phyloP scores from a whole-genome alignment of 53 echinoderm and acorn worm genomes.

The Zoroaster sp. region DNA sequence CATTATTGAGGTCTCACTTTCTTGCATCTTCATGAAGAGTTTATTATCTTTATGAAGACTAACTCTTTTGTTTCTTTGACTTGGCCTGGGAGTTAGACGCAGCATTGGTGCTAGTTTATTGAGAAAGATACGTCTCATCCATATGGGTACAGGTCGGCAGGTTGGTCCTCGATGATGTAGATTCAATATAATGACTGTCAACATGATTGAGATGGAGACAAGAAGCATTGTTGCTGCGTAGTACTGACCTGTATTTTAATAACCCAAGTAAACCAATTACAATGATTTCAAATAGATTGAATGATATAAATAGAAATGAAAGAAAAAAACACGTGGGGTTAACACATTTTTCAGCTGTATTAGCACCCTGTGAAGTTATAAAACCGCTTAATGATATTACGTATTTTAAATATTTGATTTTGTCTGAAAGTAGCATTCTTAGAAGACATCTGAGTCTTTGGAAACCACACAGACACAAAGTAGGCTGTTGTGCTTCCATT shows the following conservation, averaged over 20 bases:
- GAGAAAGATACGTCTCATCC: slow-evolving; percentile 69
- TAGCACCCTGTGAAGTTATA: too few species aligned
- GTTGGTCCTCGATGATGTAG: slow-evolving; percentile 94
- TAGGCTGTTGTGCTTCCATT: too few species aligned
- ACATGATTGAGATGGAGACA: slow-evolving; percentile 90
- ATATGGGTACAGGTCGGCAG: slow-evolving; percentile 70
- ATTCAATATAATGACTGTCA: slow-evolving; percentile 88
- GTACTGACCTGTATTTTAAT: slow-evolving; percentile 77
- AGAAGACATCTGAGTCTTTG: too few species aligned
- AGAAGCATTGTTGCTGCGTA: slow-evolving; percentile 97
- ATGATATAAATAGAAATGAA: neutral
- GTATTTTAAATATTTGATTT: too few species aligned
- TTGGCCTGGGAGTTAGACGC: slow-evolving; percentile 43
- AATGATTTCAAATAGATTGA: neutral
- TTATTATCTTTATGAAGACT: slow-evolving; percentile 12
- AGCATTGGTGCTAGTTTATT: slow-evolving; percentile 64
- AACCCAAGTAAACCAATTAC: neutral
- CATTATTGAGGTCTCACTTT: slow-evolving; percentile 45
- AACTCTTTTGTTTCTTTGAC: slow-evolving; percentile 15
- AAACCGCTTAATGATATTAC: too few species aligned
- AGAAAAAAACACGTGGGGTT: too few species aligned
- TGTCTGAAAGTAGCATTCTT: too few species aligned
- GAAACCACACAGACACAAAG: too few species aligned
- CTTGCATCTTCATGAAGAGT: slow-evolving; percentile 42
- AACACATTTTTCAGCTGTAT: too few species aligned